Conservation (phyloP, 2,888 invertebrate species). For the Arenicola marina region DNA sequence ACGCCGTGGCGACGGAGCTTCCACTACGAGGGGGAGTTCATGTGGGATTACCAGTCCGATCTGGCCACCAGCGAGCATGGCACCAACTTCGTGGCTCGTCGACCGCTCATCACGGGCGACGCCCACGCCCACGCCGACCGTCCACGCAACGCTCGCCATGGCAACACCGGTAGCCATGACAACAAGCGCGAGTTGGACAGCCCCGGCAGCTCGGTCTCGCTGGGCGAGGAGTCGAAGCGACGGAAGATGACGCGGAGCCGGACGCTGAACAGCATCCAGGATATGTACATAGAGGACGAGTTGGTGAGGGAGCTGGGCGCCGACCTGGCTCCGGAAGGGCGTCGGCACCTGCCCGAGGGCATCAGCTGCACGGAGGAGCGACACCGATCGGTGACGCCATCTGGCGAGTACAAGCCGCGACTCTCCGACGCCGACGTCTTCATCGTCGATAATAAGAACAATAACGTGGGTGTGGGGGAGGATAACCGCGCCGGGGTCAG, state of each 20-base stretch:
- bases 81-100: neutral
- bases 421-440: neutral
- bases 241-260: neutral
- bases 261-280: neutral
- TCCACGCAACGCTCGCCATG: too few species aligned
- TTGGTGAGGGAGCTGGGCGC: neutral
- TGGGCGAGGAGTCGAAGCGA: neutral
- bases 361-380: neutral
- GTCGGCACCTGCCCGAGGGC: neutral
- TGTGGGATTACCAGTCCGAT: constrained; percentile 30
- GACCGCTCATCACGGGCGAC: neutral
- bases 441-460: neutral
- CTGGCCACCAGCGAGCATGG: neutral
- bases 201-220: neutral
- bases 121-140: neutral
- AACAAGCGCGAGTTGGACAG: neutral
- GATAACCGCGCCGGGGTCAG: too few species aligned
- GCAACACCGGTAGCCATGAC: neutral
- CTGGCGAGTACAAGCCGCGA: neutral
- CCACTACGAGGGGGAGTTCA: constrained; percentile 18
- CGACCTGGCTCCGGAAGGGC: neutral
- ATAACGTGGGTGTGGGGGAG: neutral
- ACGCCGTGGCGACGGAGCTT: neutral
- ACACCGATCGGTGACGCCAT: neutral
- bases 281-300: constrained; percentile 6